Conservation (phyloP, 2,797 vertebrate genomes). For the Poecilia gillii region DNA sequence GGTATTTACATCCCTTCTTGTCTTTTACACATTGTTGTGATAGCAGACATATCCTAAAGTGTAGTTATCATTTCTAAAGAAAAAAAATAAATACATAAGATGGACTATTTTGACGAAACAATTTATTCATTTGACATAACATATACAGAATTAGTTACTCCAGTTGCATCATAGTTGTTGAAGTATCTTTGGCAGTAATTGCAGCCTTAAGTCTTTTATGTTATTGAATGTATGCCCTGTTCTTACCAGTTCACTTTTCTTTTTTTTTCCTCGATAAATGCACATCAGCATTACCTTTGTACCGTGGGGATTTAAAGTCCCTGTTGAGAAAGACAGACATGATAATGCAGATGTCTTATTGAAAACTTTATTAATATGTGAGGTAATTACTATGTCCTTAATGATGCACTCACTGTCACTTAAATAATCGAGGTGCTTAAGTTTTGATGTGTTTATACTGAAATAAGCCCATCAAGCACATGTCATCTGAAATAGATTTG, state of each 20-base stretch:
- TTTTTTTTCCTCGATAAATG: slow-evolving; percentile 8
- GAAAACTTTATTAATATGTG: slow-evolving; percentile 79
- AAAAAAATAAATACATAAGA: background rate
- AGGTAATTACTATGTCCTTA: slow-evolving; percentile 77
- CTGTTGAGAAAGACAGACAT: slow-evolving; percentile 68
- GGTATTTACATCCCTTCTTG: background rate
- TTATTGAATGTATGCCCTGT: background rate
- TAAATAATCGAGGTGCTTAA: slow-evolving; percentile 74
- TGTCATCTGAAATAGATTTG: slow-evolving; percentile 50
- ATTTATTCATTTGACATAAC: background rate
- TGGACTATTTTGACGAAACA: background rate
- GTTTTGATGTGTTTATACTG: slow-evolving; percentile 72
- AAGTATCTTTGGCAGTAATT: background rate
- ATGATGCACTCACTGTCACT: slow-evolving; percentile 65
- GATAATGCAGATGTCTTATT: slow-evolving; percentile 77
- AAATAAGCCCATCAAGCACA: slow-evolving; percentile 63
- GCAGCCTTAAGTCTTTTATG: background rate
- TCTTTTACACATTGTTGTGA: background rate
- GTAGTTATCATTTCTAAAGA: background rate
- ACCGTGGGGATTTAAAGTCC: slow-evolving; percentile 68
- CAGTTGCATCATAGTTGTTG: background rate
- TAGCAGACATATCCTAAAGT: background rate
- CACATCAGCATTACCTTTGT: slow-evolving; percentile 63
- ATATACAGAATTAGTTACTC: background rate
- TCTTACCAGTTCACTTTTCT: slow-evolving; percentile 36